phyloP scores from a whole-genome alignment of 2,888 invertebrate genomes.

The Chrysotoxum bicinctum region DNA sequence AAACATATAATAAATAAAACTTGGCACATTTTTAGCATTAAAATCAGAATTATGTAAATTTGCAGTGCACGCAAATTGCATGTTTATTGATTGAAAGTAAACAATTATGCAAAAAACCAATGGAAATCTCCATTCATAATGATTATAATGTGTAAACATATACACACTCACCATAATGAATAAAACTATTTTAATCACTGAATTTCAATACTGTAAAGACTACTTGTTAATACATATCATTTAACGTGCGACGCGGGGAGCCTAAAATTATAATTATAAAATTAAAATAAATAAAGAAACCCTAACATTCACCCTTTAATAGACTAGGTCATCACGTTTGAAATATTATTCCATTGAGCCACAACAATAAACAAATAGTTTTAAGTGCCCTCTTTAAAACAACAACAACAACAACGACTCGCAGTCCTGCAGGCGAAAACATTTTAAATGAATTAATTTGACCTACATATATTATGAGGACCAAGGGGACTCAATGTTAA shows the following conservation, averaged over 20 bases:
- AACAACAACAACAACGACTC: neutral
- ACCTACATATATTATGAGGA: neutral
- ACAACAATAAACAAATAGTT: neutral
- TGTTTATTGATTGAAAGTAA: slow-evolving; percentile 9
- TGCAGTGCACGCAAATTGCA: neutral
- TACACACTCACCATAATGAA: neutral
- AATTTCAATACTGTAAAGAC: neutral
- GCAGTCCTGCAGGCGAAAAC: neutral
- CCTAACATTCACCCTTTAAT: neutral
- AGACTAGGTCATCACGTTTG: neutral
- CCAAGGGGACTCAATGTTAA: neutral
- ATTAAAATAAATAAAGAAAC: neutral
- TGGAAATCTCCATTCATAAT: neutral
- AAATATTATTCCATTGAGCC: neutral
- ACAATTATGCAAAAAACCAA: neutral
- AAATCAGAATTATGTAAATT: neutral
- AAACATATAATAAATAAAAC: neutral
- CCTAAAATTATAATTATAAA: neutral
- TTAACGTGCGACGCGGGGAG: neutral
- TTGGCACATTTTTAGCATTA: neutral
- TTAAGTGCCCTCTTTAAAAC: neutral
- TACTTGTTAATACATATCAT: neutral
- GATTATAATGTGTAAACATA: neutral
- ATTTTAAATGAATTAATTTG: neutral
- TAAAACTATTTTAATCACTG: neutral